phyloP scores from a whole-genome alignment of 2,113 vertebrate species.

The Cyanoliseus patagonus region DNA sequence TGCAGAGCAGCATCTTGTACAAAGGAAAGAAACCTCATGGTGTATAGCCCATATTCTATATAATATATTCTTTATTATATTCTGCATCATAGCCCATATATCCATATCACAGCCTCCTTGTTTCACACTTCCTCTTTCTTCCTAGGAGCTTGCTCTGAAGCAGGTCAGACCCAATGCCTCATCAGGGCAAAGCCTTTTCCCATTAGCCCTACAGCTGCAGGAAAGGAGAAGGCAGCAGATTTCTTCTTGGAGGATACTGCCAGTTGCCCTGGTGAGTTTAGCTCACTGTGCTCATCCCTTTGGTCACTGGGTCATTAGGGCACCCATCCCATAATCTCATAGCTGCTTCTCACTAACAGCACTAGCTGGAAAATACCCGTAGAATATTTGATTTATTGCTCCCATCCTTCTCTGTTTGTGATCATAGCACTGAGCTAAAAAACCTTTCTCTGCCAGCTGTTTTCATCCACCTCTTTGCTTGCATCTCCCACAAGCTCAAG shows the following conservation, averaged over 20 bases:
- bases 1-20: accelerated
- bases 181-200: neutral
- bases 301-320: neutral
- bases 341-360: neutral
- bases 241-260: neutral
- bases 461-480: neutral
- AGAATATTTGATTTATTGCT: neutral
- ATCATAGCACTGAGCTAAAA: neutral
- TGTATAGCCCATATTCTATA: neutral
- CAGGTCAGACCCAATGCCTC: neutral
- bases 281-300: neutral
- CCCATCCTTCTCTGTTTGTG: neutral
- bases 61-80: neutral
- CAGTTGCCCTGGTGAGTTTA: neutral
- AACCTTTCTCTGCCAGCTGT: neutral
- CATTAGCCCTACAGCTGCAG: neutral
- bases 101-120: neutral
- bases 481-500: neutral
- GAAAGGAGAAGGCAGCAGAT: neutral
- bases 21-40: neutral
- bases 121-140: neutral
- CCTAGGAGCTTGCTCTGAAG: neutral
- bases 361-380: neutral
- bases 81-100: neutral
- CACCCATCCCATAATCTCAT: neutral